phyloP scores from a whole-genome alignment of 2,797 vertebrate genomes.

The Otus scops region DNA sequence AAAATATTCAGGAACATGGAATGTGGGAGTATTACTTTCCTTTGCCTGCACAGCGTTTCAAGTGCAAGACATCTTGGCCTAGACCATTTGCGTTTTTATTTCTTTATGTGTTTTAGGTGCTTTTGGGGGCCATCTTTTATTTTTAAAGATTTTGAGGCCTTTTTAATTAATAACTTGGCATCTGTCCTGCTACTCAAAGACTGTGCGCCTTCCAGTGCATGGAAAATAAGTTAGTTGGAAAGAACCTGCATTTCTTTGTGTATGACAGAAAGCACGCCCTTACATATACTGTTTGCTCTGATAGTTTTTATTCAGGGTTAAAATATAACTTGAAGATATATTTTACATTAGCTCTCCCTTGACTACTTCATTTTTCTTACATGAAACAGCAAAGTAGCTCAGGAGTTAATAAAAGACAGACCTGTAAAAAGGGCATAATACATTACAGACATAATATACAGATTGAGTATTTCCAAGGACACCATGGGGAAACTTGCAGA shows the following conservation, averaged over 20 bases:
- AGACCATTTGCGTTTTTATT: not conserved
- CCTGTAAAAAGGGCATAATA: not conserved
- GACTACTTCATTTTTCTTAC: not conserved
- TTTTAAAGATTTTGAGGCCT: not conserved
- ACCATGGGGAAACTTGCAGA: not conserved
- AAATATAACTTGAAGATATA: not conserved
- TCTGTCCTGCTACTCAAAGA: not conserved
- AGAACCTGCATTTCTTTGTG: not conserved
- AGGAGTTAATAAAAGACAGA: slow-evolving; percentile 28
- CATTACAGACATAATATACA: not conserved
- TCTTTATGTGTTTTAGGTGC: not conserved
- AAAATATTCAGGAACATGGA: not conserved
- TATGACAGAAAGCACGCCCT: not conserved
- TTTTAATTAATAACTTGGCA: not conserved
- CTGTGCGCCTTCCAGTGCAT: not conserved
- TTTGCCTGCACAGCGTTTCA: not conserved
- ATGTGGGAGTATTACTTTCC: not conserved
- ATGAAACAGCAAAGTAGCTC: not conserved
- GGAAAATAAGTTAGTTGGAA: not conserved
- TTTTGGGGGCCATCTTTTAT: not conserved
- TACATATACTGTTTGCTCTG: not conserved
- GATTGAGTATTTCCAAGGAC: slow-evolving; percentile 10
- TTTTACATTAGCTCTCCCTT: not conserved
- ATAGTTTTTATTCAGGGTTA: slow-evolving; percentile 16
- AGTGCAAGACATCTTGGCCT: not conserved